Evolutionary conservation across 2,113 vertebrate species (phyloP).

Genomic region (Arizona elegans): DNA sequence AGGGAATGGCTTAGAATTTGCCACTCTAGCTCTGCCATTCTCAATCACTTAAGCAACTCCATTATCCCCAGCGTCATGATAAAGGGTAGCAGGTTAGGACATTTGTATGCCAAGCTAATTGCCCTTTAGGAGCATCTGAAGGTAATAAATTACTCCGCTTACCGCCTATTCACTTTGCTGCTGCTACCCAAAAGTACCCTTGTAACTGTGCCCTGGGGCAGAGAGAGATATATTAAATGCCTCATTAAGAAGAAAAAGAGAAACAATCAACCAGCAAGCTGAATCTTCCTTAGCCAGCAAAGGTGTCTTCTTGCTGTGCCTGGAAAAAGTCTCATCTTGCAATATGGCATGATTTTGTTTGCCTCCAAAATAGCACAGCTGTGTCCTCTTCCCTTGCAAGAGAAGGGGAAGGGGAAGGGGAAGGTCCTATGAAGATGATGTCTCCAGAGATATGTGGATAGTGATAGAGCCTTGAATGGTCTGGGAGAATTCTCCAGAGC

Average conservation of each 20-base stretch:
- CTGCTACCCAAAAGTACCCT: not conserved
- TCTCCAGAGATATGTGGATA: not conserved
- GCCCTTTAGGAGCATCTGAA: not conserved
- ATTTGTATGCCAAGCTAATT: conserved; percentile 15
- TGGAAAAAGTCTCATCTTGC: not conserved
- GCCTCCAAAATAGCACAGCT: not conserved
- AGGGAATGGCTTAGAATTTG: not conserved
- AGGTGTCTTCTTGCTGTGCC: not conserved
- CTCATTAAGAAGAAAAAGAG: not conserved
- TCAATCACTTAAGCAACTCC: conserved; percentile 19
- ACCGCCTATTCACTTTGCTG: not conserved
- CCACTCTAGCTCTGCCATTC: conserved; percentile 7
- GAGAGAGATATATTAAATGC: not conserved
- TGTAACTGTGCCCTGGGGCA: not conserved
- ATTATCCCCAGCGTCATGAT: not conserved
- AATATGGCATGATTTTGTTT: not conserved
- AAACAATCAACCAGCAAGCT: not conserved
- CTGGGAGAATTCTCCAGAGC: not conserved
- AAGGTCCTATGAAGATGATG: not conserved
- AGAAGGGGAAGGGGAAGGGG: not conserved
- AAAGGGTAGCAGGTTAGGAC: not conserved
- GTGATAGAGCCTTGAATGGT: not conserved
- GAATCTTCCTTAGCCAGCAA: not conserved
- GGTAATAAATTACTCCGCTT: not conserved
- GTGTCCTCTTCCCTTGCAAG: not conserved